Percentiles rank a stretch among this genome's conserved stretches.
These are phyloP conservation scores for Exephanes ischioxanthus DNA, from an alignment of 2,888 invertebrate genomes.

Conservation along the genomic window DNA sequence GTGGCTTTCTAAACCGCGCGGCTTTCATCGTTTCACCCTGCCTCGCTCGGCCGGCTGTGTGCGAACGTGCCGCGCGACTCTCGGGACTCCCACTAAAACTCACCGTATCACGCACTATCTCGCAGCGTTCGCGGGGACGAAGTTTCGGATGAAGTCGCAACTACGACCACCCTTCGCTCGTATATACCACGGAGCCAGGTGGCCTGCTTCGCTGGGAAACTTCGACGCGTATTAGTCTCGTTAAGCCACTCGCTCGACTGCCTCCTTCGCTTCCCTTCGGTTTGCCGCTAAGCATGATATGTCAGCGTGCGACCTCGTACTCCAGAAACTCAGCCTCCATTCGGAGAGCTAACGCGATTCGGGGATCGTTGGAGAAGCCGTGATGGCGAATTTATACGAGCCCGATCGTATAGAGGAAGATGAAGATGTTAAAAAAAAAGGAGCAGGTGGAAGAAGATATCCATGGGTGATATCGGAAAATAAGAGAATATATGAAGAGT, in stretches of 20 bases:
- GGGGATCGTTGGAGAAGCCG: background rate
- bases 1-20: constrained; percentile 5
- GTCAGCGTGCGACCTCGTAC: constrained; percentile 22
- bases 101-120: constrained; percentile 75
- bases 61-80: constrained; percentile 33
- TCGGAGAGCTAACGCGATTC: constrained; percentile 27
- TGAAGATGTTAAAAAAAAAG: constrained; percentile 24
- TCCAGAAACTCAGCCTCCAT: constrained; percentile 31
- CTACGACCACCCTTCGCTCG: constrained; percentile 20
- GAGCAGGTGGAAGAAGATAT: constrained; percentile 65
- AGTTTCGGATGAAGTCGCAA: constrained; percentile 71
- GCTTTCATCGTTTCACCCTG: constrained; percentile 8
- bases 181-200: constrained; percentile 64
- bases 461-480: constrained; percentile 57
- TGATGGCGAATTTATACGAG: background rate
- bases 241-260: constrained; percentile 72
- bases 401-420: constrained; percentile 16
- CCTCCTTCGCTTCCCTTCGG: constrained; percentile 20
- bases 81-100: constrained; percentile 34
- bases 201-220: constrained; percentile 74
- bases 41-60: background rate
- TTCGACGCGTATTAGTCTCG: constrained; percentile 80
- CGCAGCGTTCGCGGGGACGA: constrained; percentile 69
- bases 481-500: constrained; percentile 48
- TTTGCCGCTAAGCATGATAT: constrained; percentile 21